Conservation (phyloP, 2,888 invertebrate species). For the Noctua comes region DNA sequence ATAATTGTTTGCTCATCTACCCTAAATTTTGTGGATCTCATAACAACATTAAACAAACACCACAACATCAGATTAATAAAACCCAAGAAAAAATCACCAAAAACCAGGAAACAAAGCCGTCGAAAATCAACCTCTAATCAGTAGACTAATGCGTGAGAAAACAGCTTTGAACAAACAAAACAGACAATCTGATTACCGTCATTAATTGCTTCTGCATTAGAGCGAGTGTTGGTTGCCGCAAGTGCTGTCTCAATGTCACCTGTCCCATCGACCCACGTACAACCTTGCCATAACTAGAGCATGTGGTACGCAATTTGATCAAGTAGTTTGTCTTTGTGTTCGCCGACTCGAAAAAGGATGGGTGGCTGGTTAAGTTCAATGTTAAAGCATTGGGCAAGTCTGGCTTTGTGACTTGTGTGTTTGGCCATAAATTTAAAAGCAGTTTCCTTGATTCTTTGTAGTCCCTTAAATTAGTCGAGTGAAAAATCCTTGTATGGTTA, state of each 20-base stretch:
- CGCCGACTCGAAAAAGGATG: conserved; percentile 44
- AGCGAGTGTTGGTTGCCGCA: conserved; percentile 59
- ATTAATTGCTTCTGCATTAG: conserved; percentile 71
- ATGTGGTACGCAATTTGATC: conserved; percentile 68
- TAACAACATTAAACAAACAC: background rate
- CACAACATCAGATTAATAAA: background rate
- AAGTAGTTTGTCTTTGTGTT: conserved; percentile 53
- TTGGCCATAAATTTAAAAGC: too few relatives aligned
- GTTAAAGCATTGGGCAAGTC: conserved; percentile 3
- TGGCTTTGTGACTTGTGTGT: background rate
- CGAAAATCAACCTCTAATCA: conserved; percentile 35
- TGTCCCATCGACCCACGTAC: conserved; percentile 69
- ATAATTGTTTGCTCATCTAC: background rate
- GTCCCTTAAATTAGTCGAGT: background rate
- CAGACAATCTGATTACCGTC: conserved; percentile 45
- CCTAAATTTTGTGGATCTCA: too few relatives aligned
- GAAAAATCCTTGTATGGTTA: background rate
- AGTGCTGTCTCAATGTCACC: conserved; percentile 75
- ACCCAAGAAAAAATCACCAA: conserved; percentile 8
- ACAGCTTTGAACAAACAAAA: conserved; percentile 48
- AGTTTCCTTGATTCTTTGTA: background rate
- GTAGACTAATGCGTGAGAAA: conserved; percentile 54
- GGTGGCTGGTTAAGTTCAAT: conserved; percentile 21
- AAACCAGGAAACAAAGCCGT: conserved; percentile 41
- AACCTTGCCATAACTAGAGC: conserved; percentile 78